These are phyloP conservation scores for Margaritifera margaritifera DNA, from an alignment of 2,888 invertebrate species.

Conservation along the genomic window DNA sequence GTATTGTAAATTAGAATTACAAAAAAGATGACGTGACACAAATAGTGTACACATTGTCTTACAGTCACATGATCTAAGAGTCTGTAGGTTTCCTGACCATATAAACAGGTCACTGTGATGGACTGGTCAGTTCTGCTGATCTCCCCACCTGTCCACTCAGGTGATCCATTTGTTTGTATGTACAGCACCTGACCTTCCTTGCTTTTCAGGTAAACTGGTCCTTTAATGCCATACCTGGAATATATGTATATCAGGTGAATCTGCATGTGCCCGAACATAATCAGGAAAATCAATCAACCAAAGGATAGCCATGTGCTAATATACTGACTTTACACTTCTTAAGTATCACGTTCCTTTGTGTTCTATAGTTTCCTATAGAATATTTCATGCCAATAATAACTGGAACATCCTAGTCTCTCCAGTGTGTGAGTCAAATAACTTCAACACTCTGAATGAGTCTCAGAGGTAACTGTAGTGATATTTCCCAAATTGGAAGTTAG, in stretches of 20 bases:
- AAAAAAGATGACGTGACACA: too few relatives aligned
- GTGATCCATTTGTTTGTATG: conserved; percentile 27
- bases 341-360: too few relatives aligned
- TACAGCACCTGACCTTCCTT: conserved; percentile 62
- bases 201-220: conserved; percentile 65
- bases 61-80: conserved; percentile 71
- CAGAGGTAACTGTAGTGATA: too few relatives aligned
- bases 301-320: too few relatives aligned
- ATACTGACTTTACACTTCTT: background rate
- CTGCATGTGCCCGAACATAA: background rate
- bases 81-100: conserved; percentile 59
- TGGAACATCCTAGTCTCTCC: too few relatives aligned
- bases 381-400: too few relatives aligned
- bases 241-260: background rate
- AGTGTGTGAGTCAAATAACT: too few relatives aligned
- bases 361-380: too few relatives aligned
- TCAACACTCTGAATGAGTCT: too few relatives aligned
- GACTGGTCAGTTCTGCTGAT: conserved; percentile 39
- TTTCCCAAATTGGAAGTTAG: too few relatives aligned
- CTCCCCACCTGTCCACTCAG: conserved; percentile 57
- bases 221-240: conserved; percentile 70
- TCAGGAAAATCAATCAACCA: too few relatives aligned
- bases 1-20: too few relatives aligned
- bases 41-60: conserved; percentile 18
- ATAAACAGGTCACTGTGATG: conserved; percentile 53